Conservation (phyloP, 2,888 invertebrate species). For the Pollenia amentaria region DNA sequence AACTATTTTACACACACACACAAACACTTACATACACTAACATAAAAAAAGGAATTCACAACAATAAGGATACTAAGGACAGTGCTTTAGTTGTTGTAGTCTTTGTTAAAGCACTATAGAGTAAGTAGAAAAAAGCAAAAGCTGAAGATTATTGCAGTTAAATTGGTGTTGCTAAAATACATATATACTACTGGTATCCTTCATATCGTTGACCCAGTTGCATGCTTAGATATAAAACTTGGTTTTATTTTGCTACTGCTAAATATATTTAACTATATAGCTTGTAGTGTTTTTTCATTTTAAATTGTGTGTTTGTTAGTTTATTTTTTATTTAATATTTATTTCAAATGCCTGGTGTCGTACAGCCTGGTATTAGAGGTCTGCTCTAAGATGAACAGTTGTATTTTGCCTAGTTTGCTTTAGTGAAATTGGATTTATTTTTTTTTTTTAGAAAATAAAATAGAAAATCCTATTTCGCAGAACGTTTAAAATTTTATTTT, state of each 20-base stretch:
- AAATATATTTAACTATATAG: conserved; percentile 6
- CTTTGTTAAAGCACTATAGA: conserved; percentile 48
- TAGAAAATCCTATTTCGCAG: conserved; percentile 66
- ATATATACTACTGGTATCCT: conserved; percentile 40
- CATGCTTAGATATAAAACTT: conserved; percentile 64
- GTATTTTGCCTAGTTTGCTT: conserved; percentile 62
- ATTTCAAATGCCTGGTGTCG: conserved; percentile 55
- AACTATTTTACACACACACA: not conserved
- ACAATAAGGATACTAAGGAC: conserved; percentile 36
- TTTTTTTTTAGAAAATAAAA: conserved; percentile 61
- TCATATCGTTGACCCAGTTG: conserved; percentile 71
- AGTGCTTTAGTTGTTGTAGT: not conserved
- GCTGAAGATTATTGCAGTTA: conserved; percentile 63
- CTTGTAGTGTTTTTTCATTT: conserved; percentile 35
- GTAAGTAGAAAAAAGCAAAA: conserved; percentile 35
- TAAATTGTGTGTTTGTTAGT: conserved; percentile 37
- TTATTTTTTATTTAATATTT: conserved; percentile 40
- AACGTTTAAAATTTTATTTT: conserved; percentile 71
- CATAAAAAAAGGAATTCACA: not conserved
- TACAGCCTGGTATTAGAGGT: conserved; percentile 54
- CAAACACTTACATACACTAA: not conserved
- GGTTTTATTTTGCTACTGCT: conserved; percentile 56
- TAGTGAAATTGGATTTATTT: conserved; percentile 65
- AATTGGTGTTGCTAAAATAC: conserved; percentile 65
- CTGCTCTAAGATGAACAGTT: conserved; percentile 48